Base-by-base conservation (phyloP, 2,797 vertebrate species). In the Danio albolineatus region DNA sequence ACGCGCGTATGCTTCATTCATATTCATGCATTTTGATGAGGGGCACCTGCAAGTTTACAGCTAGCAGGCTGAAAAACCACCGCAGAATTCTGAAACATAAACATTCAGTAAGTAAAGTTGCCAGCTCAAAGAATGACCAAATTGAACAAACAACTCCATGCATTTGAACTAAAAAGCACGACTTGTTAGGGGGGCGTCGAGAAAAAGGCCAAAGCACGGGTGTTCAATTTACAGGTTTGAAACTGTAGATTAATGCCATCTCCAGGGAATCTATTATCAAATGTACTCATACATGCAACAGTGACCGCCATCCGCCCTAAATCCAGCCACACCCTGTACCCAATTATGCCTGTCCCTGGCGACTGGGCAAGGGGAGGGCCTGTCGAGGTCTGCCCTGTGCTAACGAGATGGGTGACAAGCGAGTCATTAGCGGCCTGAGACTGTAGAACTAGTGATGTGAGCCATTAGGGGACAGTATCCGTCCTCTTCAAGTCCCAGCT, bases 311-410 rank as follows among this genome's bases (percentile, higher is more conserved):
- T 94, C 92, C 89, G 92, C 87, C 88, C 88, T 91, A 92, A 90
- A 92, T 90, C 91, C 87, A 91, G 85, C 86, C 88, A 93, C 93
- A 90, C 89, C 93, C 93, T 93, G 91, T 60, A 91, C 92, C 93
- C 92, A 95, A 93, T 95, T 94, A 93, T 89, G 85, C 82, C 88
- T 92, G 90, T 93, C 94, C 93, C 93, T 93, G 92, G 91, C 88
- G 90, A 94, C 89, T 89, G 90, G 89, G 92, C 91, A 86, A 91
- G 89, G 46, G 64, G 67, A 78, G 59, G 77, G 78, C 76, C 46
- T 82, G 80, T 80, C 75, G 82, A 81, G 82, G 82, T 82, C 80
- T 77, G 82, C 80, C 84, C 84, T 7, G 44, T 61, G 73, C 81
- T 87, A 87, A 84, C 86, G 64, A 87, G 86, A 87, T 77, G 78